phyloP scores from a whole-genome alignment of 2,888 invertebrate genomes.

The Platycheirus rosarum region DNA sequence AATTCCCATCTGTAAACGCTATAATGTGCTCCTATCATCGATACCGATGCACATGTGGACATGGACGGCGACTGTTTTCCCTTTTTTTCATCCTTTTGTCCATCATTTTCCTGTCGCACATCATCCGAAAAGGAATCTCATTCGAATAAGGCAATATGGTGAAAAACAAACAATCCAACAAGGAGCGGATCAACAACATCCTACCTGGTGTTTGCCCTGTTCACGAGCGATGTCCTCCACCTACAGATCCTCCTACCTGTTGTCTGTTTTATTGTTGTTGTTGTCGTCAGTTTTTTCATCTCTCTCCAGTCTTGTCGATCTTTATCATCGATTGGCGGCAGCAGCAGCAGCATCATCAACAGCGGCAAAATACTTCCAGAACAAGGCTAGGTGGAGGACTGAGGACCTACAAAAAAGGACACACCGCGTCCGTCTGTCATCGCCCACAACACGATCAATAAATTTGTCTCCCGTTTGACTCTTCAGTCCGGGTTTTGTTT shows the following conservation, averaged over 20 bases:
- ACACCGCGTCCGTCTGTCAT: conserved; percentile 74
- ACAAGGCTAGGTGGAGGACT: background rate
- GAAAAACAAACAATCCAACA: conserved; percentile 67
- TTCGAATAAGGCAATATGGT: conserved; percentile 57
- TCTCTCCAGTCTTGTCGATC: conserved; percentile 62
- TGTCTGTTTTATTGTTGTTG: conserved; percentile 44
- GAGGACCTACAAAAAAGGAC: conserved; percentile 62
- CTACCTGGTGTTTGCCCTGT: conserved; percentile 63
- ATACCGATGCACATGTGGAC: conserved; percentile 1
- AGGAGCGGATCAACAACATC: conserved; percentile 57
- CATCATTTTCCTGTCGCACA: conserved; percentile 56
- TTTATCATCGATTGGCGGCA: conserved; percentile 73
- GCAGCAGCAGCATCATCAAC: conserved; percentile 47
- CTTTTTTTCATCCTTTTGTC: conserved; percentile 34
- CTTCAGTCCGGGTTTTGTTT: conserved; percentile 51
- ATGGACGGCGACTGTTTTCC: no score
- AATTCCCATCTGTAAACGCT: background rate
- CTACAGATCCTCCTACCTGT: conserved; percentile 73
- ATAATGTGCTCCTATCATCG: background rate
- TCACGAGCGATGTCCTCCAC: conserved; percentile 63
- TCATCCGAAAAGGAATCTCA: conserved; percentile 55
- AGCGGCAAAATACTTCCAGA: conserved; percentile 33
- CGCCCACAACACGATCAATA: conserved; percentile 74
- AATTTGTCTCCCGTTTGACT: conserved; percentile 73
- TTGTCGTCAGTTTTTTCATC: conserved; percentile 16